Evolutionary conservation across 2,113 vertebrate species (phyloP).

Genomic region (Mus musculus): DNA sequence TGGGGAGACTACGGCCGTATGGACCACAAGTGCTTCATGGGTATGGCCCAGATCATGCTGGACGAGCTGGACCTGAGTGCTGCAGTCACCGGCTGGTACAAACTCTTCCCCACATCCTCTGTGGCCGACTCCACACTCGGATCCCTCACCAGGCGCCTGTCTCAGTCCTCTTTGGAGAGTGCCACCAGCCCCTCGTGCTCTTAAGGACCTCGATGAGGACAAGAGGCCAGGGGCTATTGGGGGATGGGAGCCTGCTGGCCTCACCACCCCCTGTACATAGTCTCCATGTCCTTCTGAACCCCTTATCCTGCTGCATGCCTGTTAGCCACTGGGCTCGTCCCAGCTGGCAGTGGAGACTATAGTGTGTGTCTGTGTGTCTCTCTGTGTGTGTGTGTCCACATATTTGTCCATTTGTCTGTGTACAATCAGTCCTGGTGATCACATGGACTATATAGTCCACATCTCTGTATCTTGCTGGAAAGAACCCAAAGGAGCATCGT

Average conservation of each 20-base stretch:
- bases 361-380: background rate
- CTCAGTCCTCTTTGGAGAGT: slow-evolving; percentile 98
- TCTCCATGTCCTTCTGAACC: slow-evolving; percentile 38
- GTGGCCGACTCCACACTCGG: slow-evolving; percentile 97
- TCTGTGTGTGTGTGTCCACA: background rate
- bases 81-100: slow-evolving; percentile 95
- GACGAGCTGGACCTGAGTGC: slow-evolving; percentile 97
- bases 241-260: background rate
- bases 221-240: background rate
- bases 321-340: slow-evolving; percentile 72
- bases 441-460: slow-evolving; percentile 42
- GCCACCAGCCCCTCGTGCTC: slow-evolving; percentile 97
- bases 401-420: slow-evolving; percentile 53
- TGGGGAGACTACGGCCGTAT: slow-evolving; percentile 99
- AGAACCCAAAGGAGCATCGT: slow-evolving; percentile 66
- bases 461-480: slow-evolving; percentile 59
- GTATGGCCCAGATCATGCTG: slow-evolving; percentile 98
- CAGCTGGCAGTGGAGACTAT: slow-evolving; percentile 71
- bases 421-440: slow-evolving; percentile 57
- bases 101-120: slow-evolving; percentile 99
- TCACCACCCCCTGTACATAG: slow-evolving; percentile 84
- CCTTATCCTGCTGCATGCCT: slow-evolving; percentile 56
- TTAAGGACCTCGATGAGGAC: slow-evolving; percentile 81
- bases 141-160: slow-evolving; percentile 95
- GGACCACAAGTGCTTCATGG: slow-evolving; percentile 99